Percentiles rank a stretch among this genome's conserved stretches.
Evolutionary conservation across 2,888 invertebrate species (phyloP).

Genomic region (Trypoxylon attenuatum): DNA sequence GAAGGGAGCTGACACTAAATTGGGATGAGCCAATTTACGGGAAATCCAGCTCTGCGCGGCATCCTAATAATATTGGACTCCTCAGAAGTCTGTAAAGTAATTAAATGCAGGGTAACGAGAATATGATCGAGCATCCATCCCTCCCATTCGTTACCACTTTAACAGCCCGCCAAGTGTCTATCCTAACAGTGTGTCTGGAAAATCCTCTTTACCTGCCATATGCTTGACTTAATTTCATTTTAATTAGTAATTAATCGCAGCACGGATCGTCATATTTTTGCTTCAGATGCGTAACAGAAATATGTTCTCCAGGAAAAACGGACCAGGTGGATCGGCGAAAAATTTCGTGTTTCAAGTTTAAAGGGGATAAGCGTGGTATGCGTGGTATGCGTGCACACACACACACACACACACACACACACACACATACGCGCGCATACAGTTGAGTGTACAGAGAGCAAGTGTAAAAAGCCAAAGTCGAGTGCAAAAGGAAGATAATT

Average conservation of each 20-base stretch:
- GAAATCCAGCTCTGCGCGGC: constrained; percentile 18
- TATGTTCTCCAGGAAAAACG: too few species aligned
- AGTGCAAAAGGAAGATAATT: constrained; percentile 46
- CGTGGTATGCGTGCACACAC: too few species aligned
- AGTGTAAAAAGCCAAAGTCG: constrained; percentile 25
- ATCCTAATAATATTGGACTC: constrained; percentile 21
- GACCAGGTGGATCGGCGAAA: too few species aligned
- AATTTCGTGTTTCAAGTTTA: too few species aligned
- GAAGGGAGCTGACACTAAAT: constrained; percentile 33
- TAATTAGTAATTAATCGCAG: constrained; percentile 5
- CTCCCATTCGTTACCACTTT: neutral
- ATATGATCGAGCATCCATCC: constrained; percentile 13
- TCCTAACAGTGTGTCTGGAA: too few species aligned
- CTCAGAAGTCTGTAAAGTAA: constrained; percentile 25
- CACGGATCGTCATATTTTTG: too few species aligned
- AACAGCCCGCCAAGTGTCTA: too few species aligned
- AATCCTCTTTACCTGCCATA: too few species aligned
- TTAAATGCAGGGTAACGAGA: constrained; percentile 32
- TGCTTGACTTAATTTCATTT: neutral
- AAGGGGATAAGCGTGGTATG: too few species aligned
- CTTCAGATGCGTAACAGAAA: too few species aligned
- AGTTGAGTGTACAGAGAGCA: constrained; percentile 4
- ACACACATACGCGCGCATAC: too few species aligned
- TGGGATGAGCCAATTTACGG: constrained; percentile 38
- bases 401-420: too few species aligned